Conservation (phyloP, 2,888 invertebrate species). For the Elysia crispata region DNA sequence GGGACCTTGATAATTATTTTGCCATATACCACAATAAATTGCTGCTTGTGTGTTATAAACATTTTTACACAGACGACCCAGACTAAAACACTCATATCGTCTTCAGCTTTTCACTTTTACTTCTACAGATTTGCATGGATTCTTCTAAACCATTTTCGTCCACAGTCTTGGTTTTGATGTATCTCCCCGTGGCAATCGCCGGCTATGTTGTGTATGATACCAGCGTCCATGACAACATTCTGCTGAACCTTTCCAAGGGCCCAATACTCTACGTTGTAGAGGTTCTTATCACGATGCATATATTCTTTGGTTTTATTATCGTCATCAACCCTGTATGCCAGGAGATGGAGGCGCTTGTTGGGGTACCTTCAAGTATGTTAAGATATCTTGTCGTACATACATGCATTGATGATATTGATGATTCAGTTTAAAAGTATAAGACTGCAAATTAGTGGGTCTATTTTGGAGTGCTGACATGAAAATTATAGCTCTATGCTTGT, state of each 20-base stretch:
- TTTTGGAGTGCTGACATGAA: too few relatives aligned
- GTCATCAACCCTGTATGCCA: constrained; percentile 86
- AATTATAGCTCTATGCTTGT: too few relatives aligned
- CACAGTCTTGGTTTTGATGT: constrained; percentile 81
- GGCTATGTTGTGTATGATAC: constrained; percentile 84
- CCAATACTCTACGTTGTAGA: constrained; percentile 81
- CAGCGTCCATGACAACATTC: constrained; percentile 85
- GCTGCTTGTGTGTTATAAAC: neutral
- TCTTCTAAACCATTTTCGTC: neutral
- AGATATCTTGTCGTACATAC: constrained; percentile 85
- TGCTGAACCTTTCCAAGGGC: constrained; percentile 83
- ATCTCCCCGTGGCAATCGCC: constrained; percentile 84
- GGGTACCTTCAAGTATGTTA: constrained; percentile 85
- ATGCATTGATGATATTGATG: too few relatives aligned
- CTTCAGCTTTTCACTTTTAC: neutral
- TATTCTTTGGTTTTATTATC: constrained; percentile 84
- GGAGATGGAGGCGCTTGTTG: constrained; percentile 87
- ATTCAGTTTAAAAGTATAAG: too few relatives aligned
- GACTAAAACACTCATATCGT: neutral
- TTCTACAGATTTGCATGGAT: too few relatives aligned
- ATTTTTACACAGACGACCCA: neutral
- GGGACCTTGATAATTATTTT: neutral
- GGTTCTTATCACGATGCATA: constrained; percentile 83
- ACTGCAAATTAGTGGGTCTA: too few relatives aligned
- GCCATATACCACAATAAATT: neutral